phyloP scores from a whole-genome alignment of 1,140 invertebrate genomes.

The Leguminivora glycinivorella region DNA sequence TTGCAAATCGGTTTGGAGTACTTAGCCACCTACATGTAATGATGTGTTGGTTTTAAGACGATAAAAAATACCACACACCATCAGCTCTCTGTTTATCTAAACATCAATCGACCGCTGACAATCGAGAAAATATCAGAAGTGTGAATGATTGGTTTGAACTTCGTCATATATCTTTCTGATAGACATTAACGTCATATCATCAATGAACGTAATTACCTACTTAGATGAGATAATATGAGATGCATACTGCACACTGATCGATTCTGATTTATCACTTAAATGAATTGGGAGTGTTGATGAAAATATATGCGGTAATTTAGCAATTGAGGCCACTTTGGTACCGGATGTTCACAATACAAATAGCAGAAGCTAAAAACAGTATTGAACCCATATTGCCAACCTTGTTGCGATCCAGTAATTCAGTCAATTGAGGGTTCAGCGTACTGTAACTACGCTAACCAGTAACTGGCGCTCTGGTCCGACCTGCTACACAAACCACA shows the following conservation, averaged over 20 bases:
- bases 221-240: slow-evolving; percentile 3
- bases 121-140: background rate
- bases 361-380: slow-evolving; percentile 44
- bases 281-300: slow-evolving; percentile 30
- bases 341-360: slow-evolving; percentile 40
- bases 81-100: background rate
- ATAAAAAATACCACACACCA: background rate
- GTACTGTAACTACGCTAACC: slow-evolving; percentile 12
- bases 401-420: slow-evolving; percentile 29
- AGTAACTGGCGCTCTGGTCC: background rate
- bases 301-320: slow-evolving; percentile 39
- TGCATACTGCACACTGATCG: too few relatives aligned
- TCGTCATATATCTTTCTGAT: slow-evolving; percentile 20
- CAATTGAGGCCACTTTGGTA: slow-evolving; percentile 35
- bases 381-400: slow-evolving; percentile 32
- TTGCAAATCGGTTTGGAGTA: background rate
- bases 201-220: background rate
- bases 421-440: slow-evolving; percentile 35
- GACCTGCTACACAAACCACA: background rate
- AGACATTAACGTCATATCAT: slow-evolving; percentile 13
- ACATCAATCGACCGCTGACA: background rate
- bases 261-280: slow-evolving; percentile 13
- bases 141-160: background rate
- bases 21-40: too few relatives aligned
- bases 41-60: background rate